Conservation (phyloP, 2,113 vertebrate genomes). For the Myotis davidii region DNA sequence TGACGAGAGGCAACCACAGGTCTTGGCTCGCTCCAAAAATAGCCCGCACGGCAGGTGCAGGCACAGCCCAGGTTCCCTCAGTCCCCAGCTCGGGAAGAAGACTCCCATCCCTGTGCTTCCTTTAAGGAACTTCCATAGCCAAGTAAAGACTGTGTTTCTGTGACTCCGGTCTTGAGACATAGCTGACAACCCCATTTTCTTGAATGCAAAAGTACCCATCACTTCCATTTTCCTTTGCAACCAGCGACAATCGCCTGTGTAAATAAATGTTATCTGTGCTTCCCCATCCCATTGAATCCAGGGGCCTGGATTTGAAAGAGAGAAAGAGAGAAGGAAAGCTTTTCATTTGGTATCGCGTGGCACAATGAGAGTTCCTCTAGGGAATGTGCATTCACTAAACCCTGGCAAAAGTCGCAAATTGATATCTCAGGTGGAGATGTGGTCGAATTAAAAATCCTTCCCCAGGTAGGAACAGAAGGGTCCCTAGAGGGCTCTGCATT, state of each 20-base stretch:
- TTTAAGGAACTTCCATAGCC: neutral
- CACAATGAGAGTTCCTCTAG: slow-evolving; percentile 9
- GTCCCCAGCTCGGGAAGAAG: slow-evolving; percentile 13
- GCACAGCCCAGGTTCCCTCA: neutral
- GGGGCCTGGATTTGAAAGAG: slow-evolving; percentile 57
- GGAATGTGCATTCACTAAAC: slow-evolving; percentile 54
- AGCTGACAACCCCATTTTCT: neutral
- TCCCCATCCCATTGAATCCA: neutral
- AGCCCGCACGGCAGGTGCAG: neutral
- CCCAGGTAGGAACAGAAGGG: neutral
- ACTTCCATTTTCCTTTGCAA: neutral
- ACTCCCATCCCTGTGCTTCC: neutral
- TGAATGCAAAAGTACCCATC: neutral
- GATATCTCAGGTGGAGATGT: slow-evolving; percentile 30
- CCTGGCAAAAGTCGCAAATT: slow-evolving; percentile 59
- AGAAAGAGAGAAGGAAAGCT: neutral
- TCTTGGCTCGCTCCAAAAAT: slow-evolving; percentile 58
- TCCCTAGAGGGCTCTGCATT: slow-evolving; percentile 5
- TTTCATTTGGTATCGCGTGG: slow-evolving; percentile 24
- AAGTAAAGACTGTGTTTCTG: neutral
- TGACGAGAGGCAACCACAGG: slow-evolving; percentile 1
- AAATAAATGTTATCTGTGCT: slow-evolving; percentile 23
- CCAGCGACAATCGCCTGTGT: neutral
- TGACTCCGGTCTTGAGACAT: neutral
- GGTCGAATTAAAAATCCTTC: slow-evolving; percentile 35